phyloP scores from a whole-genome alignment of 2,113 vertebrate genomes.

The Romanogobio albipinnatus region DNA sequence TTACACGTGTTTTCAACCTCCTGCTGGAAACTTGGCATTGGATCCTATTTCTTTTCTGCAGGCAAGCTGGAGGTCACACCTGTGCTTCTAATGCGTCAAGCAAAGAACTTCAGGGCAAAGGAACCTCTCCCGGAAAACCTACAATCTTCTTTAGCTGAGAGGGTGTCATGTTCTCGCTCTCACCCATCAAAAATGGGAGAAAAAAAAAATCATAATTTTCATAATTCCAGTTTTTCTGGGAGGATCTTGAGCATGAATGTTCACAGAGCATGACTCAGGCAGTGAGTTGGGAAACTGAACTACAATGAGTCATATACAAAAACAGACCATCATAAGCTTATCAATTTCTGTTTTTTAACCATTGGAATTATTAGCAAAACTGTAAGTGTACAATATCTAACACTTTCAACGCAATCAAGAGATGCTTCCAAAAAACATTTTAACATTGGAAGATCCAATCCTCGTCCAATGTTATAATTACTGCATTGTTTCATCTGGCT shows the following conservation, averaged over 20 bases:
- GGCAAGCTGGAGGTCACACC: neutral
- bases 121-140: conserved; percentile 18
- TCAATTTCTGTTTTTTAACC: neutral
- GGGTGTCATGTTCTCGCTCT: neutral
- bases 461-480: neutral
- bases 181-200: neutral
- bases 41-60: neutral
- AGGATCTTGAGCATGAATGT: conserved; percentile 14
- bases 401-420: too few species aligned
- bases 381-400: neutral
- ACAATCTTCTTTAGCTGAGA: conserved; percentile 7
- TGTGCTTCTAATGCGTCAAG: conserved; percentile 6
- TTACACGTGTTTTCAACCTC: neutral
- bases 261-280: neutral
- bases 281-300: neutral
- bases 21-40: neutral
- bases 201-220: too few species aligned
- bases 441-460: neutral
- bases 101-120: neutral
- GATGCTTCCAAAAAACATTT: neutral
- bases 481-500: neutral
- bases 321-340: neutral
- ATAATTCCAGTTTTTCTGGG: neutral
- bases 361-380: neutral
- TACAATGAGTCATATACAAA: conserved; percentile 31